Conservation (phyloP, 64 coral and sea anemone genomes). For the Stylophora pistillata region DNA sequence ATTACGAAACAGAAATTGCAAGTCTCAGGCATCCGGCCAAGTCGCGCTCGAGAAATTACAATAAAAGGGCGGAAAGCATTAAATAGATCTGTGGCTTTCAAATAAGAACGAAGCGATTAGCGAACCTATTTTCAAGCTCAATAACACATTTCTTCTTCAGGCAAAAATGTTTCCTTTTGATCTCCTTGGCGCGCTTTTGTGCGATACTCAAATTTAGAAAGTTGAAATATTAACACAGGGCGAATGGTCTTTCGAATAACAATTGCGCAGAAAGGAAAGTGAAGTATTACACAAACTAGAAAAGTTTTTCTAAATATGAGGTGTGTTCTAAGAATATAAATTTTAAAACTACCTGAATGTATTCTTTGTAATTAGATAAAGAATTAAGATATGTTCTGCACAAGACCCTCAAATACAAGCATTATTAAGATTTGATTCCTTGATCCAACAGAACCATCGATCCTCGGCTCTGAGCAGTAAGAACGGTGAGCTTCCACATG, state of each 20-base stretch:
- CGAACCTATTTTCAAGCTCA: slow-evolving; percentile 27
- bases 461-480: slow-evolving; percentile 14
- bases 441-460: slow-evolving; percentile 22
- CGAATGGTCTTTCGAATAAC: no score
- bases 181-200: neutral
- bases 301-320: no score
- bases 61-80: slow-evolving; percentile 54
- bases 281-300: neutral
- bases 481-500: slow-evolving; percentile 8
- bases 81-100: slow-evolving; percentile 39
- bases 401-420: neutral
- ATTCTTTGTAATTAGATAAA: no score
- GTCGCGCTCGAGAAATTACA: slow-evolving; percentile 37
- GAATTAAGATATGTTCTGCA: neutral
- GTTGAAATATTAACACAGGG: no score
- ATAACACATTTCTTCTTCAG: neutral
- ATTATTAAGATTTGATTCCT: neutral
- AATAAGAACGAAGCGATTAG: slow-evolving; percentile 53
- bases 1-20: slow-evolving; percentile 20
- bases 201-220: no score
- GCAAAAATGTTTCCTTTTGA: neutral
- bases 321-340: no score
- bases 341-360: no score
- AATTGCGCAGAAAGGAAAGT: neutral
- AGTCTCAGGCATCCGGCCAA: slow-evolving; percentile 33